Evolutionary conservation across 2,888 invertebrate species (phyloP).

Genomic region (Luffia ferchaultella): DNA sequence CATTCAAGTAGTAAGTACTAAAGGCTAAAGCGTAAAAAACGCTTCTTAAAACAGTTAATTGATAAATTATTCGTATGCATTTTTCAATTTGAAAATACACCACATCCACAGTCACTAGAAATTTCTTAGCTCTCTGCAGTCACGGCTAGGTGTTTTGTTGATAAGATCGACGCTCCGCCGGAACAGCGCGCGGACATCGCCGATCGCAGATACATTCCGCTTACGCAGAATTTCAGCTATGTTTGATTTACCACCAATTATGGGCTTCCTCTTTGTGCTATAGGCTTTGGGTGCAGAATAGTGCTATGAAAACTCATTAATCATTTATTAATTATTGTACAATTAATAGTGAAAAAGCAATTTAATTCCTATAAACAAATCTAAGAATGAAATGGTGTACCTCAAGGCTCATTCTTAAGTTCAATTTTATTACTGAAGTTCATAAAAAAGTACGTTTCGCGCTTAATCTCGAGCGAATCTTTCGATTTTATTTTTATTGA

Average conservation of each 20-base stretch:
- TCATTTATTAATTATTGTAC: too few relatives aligned
- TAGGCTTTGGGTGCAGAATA: too few relatives aligned
- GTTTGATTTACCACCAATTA: conserved; percentile 67
- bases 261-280: conserved; percentile 51
- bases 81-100: too few relatives aligned
- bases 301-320: too few relatives aligned
- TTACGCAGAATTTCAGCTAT: conserved; percentile 59
- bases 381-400: neutral
- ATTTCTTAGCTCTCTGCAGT: neutral
- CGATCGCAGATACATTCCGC: conserved; percentile 49
- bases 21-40: too few relatives aligned
- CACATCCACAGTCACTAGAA: too few relatives aligned
- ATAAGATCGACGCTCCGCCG: conserved; percentile 50
- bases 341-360: too few relatives aligned
- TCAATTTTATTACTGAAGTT: neutral
- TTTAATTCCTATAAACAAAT: too few relatives aligned
- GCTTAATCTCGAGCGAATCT: neutral
- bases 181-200: conserved; percentile 35
- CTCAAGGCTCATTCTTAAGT: neutral
- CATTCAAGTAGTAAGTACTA: too few relatives aligned
- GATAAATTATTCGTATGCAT: too few relatives aligned
- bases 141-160: conserved; percentile 50
- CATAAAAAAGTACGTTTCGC: too few relatives aligned
- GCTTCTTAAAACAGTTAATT: too few relatives aligned
- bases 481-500: neutral